phyloP scores from a whole-genome alignment of 35 echinoderm and acorn worm species.

The Acanthaster planci region DNA sequence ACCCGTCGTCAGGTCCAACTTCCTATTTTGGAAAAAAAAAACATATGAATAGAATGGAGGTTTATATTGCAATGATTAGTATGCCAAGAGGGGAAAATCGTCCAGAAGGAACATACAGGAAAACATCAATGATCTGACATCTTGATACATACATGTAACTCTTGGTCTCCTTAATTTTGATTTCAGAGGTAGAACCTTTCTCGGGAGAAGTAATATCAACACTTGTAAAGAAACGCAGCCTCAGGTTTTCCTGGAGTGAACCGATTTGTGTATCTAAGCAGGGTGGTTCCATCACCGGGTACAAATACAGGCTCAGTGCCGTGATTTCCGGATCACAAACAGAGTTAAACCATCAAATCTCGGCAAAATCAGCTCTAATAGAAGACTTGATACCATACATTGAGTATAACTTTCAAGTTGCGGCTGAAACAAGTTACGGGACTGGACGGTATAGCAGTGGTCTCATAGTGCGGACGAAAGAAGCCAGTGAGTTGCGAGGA shows the following conservation, averaged over 20 bases:
- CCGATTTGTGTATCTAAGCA: neutral
- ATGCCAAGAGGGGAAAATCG: too few species aligned
- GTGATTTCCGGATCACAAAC: neutral
- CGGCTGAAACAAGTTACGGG: neutral
- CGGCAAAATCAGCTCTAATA: neutral
- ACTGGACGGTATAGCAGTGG: neutral
- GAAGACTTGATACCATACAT: slow-evolving; percentile 17
- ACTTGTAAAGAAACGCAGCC: neutral
- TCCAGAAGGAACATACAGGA: too few species aligned
- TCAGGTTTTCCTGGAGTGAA: neutral
- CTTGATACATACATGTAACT: too few species aligned
- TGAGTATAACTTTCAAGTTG: slow-evolving; percentile 27
- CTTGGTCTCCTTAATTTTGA: too few species aligned
- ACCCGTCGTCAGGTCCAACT: too few species aligned
- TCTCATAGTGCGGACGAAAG: neutral
- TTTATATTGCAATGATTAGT: too few species aligned
- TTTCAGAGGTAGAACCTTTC: too few species aligned
- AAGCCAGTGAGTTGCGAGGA: neutral
- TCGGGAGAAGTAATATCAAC: neutral
- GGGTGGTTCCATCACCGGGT: neutral
- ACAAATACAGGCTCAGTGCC: neutral
- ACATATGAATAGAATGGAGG: too few species aligned
- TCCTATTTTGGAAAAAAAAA: too few species aligned
- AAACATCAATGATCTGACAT: too few species aligned
- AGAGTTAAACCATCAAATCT: neutral